Conservation (phyloP, 37 sponge, comb jelly and placozoan species). For the Haliclona indistincta region DNA sequence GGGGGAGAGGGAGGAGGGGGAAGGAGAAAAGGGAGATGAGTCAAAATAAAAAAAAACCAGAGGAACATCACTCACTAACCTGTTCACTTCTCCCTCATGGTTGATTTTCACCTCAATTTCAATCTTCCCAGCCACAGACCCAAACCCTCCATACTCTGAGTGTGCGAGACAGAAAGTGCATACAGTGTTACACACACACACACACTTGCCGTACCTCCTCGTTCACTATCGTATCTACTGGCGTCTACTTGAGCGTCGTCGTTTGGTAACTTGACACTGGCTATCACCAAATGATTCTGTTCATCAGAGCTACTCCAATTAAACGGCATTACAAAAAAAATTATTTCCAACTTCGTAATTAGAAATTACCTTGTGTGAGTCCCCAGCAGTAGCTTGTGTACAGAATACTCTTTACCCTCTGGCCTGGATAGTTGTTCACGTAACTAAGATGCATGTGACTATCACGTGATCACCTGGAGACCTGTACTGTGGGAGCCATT, state of each 20-base stretch:
- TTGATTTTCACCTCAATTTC: constrained; percentile 98
- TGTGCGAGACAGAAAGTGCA: not conserved
- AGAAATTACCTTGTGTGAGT: constrained; percentile 93
- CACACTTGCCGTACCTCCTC: constrained; percentile 69
- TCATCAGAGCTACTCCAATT: constrained; percentile 96
- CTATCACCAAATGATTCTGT: constrained; percentile 97
- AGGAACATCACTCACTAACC: no score
- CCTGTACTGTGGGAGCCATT: constrained; percentile 96
- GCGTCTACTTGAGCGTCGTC: constrained; percentile 98
- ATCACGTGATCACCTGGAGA: constrained; percentile 3
- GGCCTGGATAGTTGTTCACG: no score
- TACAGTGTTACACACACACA: not conserved
- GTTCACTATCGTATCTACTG: constrained; percentile 95
- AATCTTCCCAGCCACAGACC: constrained; percentile 93
- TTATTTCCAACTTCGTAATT: not conserved
- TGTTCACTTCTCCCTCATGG: constrained; percentile 99
- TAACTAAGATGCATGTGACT: no score
- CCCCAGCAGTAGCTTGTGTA: constrained; percentile 92
- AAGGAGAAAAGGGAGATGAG: no score
- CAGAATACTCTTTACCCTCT: constrained; percentile 94
- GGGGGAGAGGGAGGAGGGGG: no score
- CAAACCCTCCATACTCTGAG: constrained; percentile 98
- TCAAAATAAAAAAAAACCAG: no score
- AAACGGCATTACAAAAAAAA: not conserved
- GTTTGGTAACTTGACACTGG: constrained; percentile 96